Conservation (phyloP, 2,113 vertebrate genomes). For the Noctilio leporinus region DNA sequence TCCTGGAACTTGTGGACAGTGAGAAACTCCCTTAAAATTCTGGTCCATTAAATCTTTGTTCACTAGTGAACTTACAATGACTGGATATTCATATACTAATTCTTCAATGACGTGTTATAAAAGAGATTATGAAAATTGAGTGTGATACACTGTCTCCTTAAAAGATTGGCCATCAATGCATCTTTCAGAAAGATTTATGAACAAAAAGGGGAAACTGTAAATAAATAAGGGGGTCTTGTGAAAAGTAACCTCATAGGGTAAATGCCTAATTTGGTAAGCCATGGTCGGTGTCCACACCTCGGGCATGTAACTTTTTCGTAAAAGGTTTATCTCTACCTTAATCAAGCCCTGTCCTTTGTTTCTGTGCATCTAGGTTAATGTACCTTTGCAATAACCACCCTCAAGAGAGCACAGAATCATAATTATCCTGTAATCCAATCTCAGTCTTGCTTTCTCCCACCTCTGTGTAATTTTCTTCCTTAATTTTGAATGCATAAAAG, state of each 20-base stretch:
- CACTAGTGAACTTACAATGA: neutral
- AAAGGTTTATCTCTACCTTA: neutral
- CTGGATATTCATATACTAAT: neutral
- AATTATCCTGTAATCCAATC: neutral
- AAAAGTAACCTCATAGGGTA: neutral
- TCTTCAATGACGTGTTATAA: neutral
- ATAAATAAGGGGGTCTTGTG: neutral
- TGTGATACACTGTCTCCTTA: neutral
- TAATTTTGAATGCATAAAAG: neutral
- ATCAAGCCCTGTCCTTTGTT: neutral
- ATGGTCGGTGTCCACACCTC: neutral
- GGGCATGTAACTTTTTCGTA: neutral
- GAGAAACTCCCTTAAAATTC: constrained; percentile 17
- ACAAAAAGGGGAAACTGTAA: neutral
- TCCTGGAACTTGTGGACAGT: neutral
- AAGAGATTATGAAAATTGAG: neutral
- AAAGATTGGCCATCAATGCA: neutral
- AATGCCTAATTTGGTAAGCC: neutral
- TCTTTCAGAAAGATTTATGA: neutral
- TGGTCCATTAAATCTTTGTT: neutral
- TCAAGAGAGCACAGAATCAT: neutral
- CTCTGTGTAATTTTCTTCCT: neutral
- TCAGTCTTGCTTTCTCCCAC: neutral
- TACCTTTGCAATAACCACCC: neutral
- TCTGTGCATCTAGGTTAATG: neutral